A percentile compares a stretch with the other conserved stretches of the same genome.
phyloP scores from a whole-genome alignment of 2,888 invertebrate genomes.

The Drosophila longiperda region DNA sequence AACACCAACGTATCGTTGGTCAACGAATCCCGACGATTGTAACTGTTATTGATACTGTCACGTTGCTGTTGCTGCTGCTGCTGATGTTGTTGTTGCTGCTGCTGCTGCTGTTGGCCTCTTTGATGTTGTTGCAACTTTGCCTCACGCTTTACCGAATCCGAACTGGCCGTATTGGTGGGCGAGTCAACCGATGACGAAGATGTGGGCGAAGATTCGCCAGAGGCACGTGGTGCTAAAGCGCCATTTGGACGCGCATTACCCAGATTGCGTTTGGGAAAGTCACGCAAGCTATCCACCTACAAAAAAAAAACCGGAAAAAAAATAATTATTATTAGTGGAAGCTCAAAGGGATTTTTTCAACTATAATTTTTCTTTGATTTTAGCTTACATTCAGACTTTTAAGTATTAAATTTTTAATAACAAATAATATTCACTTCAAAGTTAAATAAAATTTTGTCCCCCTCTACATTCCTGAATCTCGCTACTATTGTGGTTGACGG shows the following conservation, averaged over 20 bases:
- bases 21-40: slow-evolving; percentile 83
- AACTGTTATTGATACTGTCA: slow-evolving; percentile 83
- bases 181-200: slow-evolving; percentile 85
- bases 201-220: slow-evolving; percentile 85
- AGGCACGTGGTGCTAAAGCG: slow-evolving; percentile 84
- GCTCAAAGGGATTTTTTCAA: neutral
- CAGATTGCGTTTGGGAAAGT: slow-evolving; percentile 82
- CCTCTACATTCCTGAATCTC: too few species aligned
- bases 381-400: too few species aligned
- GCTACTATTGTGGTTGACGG: too few species aligned
- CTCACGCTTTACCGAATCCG: slow-evolving; percentile 81
- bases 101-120: slow-evolving; percentile 59
- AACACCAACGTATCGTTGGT: slow-evolving; percentile 82
- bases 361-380: neutral
- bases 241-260: slow-evolving; percentile 82
- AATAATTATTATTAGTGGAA: neutral
- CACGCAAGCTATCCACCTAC: slow-evolving; percentile 85
- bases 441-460: too few species aligned
- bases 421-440: too few species aligned
- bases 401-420: too few species aligned
- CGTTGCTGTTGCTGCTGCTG: slow-evolving; percentile 74
- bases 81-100: slow-evolving; percentile 47
- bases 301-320: neutral
- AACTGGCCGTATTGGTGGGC: slow-evolving; percentile 81
- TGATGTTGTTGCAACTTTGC: slow-evolving; percentile 52